Evolutionary conservation across 2,113 vertebrate species (phyloP), one percentile per base, ranked within the genome.

Genomic region (Clarias batrachus): DNA sequence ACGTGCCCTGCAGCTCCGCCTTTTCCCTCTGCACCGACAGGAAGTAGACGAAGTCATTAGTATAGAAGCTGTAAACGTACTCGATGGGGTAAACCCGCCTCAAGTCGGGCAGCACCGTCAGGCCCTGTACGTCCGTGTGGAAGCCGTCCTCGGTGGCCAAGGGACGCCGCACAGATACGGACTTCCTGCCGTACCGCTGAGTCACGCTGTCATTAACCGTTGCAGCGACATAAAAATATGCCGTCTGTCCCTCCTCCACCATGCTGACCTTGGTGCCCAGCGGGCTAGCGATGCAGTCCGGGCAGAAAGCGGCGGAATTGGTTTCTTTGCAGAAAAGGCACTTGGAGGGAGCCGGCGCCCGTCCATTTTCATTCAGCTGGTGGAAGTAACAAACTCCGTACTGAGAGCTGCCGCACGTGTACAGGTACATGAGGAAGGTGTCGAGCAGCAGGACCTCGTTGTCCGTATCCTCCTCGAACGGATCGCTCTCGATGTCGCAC

Each of bases 261-360:
- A 99, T 95, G 0, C 95, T 95, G 74, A 96, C 95, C 14, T 94
- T 95, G 17, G 97, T 98, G 48, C 97, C 97, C 63, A 98, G 90
- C 2, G 96, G 94, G 88, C 97, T 99, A 63, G 96, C 97, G 83
- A 98, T 93, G 9, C 98, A 99, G 91, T 99, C 98, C 0, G 96
- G 96, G 87, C 97, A 99, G 81, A 91, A 93, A 0, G 83, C 68
- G 0, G 96, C 95, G 4, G 87, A 91, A 90, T 99, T 99, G 0
- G 87, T 90, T 0, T 0, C 3, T 30, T 91, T 91, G 0, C 94
- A 93, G 90, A 96, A 99, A 87, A 99, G 95, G 90, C 97, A 99
- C 87, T 92, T 93, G 0, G 95, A 95, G 16, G 85, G 86, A 30
- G 90, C 89, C 0, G 95, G 94, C 0, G 90, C 78, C 63, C 88